Base-by-base conservation (phyloP, 1,140 invertebrate genomes). In the Tetraneura akinire region DNA sequence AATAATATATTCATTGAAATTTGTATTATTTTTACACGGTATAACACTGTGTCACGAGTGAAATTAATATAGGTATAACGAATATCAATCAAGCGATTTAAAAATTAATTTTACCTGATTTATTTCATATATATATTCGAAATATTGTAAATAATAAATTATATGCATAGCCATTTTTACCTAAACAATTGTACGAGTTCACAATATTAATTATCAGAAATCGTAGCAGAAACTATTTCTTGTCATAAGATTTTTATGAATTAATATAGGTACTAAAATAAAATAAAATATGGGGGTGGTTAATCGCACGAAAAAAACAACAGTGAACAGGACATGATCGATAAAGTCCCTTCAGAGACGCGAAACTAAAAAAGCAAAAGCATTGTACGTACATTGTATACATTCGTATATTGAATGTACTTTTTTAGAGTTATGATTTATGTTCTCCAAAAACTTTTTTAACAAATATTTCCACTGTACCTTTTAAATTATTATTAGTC, bases 371-470 rank as follows among this genome's bases (percentile, higher is more conserved):
- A 37, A 78, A 45, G 32, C 37, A 78, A 18, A 26, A 45, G 37
- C 74, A 55, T 76, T 78, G 49, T 57, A 16, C 51, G 13, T 74
- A 32, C 45, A 47, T 13, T 45, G 8, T 45, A 49, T 78, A 23
- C 37, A 62, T 60, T 62, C 11, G 51, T 57, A 76, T 57, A 76
- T 76, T 60, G 37, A 78, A 62, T 47, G 55, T 78, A 78, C 8
- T 45, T 78, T 78, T 78, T 78, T 78, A 53, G 37, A 16, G 16
- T 26, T 21, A 55, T 78, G 55, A 78, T 78, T 78, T 78, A 78
- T 60, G 74, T 14, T 16, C n/a, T 26, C 55, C 21, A 47, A 78
- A 62, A 78, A 62, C 55, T 62, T 76, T 45, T 47, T 37, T 57
- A 62, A 78, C 57, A 26, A 42, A 47, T 42, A 18, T 78, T 60